phyloP scores from a whole-genome alignment of 2,797 vertebrate genomes.

The Spea hammondii region DNA sequence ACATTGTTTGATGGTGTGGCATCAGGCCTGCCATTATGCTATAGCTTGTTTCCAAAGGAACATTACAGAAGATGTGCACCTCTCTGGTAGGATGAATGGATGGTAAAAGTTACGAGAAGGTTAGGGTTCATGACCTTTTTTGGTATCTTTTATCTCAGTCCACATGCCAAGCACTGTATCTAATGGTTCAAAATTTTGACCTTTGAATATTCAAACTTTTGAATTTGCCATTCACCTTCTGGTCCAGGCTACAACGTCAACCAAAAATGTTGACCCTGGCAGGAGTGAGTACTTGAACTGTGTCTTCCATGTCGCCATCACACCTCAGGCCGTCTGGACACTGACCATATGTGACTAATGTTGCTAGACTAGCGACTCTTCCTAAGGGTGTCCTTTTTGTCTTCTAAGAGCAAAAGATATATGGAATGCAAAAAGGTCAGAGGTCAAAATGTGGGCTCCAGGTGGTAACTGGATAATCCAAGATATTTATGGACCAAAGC shows the following conservation, averaged over 20 bases:
- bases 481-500: no score
- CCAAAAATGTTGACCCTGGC: conserved; percentile 33
- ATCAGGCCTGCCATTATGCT: neutral
- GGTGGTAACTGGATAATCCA: conserved; percentile 5
- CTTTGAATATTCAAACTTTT: conserved; percentile 57
- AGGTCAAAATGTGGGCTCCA: conserved; percentile 36
- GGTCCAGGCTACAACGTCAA: conserved; percentile 50
- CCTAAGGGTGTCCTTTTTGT: no score
- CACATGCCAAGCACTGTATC: conserved; percentile 49
- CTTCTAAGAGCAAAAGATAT: neutral
- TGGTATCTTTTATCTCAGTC: conserved; percentile 52
- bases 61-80: neutral
- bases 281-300: conserved; percentile 55
- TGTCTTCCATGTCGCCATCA: conserved; percentile 45
- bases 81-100: neutral
- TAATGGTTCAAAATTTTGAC: conserved; percentile 55
- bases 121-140: conserved; percentile 58
- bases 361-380: neutral
- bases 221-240: conserved; percentile 55
- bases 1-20: no score
- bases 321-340: conserved; percentile 45
- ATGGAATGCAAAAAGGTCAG: neutral
- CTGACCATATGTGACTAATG: conserved; percentile 28
- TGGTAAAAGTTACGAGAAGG: conserved; percentile 26
- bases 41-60: neutral